phyloP scores from a whole-genome alignment of 2,888 invertebrate genomes.

The Trachelus tabidus region DNA sequence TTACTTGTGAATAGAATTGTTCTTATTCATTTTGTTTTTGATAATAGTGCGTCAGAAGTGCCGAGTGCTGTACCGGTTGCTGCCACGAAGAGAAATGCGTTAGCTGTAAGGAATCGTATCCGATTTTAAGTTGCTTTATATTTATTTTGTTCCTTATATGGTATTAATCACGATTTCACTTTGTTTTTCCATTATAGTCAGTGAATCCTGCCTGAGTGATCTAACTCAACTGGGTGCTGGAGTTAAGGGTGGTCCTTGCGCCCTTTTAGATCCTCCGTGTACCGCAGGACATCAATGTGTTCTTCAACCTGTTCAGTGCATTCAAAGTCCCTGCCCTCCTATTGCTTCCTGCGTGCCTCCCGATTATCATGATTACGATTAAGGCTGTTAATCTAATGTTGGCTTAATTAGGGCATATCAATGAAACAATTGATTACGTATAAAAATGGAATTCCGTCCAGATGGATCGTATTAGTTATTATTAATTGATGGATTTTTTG shows the following conservation, averaged over 20 bases:
- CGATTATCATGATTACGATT: slow-evolving; percentile 39
- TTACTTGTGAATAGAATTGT: background rate
- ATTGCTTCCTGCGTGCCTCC: slow-evolving; percentile 37
- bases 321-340: slow-evolving; percentile 36
- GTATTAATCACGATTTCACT: background rate
- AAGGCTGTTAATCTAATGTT: background rate
- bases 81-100: slow-evolving; percentile 38
- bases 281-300: slow-evolving; percentile 32
- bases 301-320: slow-evolving; percentile 35
- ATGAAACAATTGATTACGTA: background rate
- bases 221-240: slow-evolving; percentile 29
- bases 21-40: slow-evolving; percentile 7
- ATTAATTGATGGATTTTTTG: background rate
- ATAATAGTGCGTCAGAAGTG: slow-evolving; percentile 35
- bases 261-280: slow-evolving; percentile 35
- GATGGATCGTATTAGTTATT: background rate
- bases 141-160: background rate
- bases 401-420: background rate
- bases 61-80: slow-evolving; percentile 41
- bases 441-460: background rate
- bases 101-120: slow-evolving; percentile 30
- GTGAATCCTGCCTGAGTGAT: slow-evolving; percentile 33
- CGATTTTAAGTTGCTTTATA: background rate
- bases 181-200: slow-evolving; percentile 20
- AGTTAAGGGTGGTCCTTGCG: slow-evolving; percentile 36